Evolutionary conservation across 2,888 invertebrate species (phyloP).

Genomic region (Catocala sponsa): DNA sequence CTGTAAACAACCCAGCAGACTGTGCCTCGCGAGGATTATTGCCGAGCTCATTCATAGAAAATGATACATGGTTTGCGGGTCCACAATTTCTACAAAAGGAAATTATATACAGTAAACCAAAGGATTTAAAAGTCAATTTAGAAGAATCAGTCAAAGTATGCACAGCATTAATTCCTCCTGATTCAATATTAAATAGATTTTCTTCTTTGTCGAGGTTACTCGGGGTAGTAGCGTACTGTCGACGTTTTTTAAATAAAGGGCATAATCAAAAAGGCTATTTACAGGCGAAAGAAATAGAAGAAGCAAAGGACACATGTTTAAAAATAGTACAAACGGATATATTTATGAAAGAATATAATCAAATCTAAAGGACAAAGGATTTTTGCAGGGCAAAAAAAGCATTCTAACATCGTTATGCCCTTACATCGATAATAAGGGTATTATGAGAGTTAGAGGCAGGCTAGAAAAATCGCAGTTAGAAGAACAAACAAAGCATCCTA

Average conservation of each 20-base stretch:
- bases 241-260: slow-evolving; percentile 1
- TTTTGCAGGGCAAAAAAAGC: background rate
- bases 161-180: background rate
- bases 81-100: slow-evolving; percentile 12
- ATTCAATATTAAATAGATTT: slow-evolving; percentile 8
- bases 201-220: slow-evolving; percentile 3
- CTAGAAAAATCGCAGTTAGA: slow-evolving; percentile 1
- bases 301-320: slow-evolving; percentile 10
- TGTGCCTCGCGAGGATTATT: slow-evolving; percentile 29
- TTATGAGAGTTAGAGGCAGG: slow-evolving; percentile 11
- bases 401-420: slow-evolving; percentile 4
- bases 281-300: slow-evolving; percentile 5
- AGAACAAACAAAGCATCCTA: slow-evolving; percentile 1
- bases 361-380: slow-evolving; percentile 1
- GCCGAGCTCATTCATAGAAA: slow-evolving; percentile 3
- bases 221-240: slow-evolving; percentile 12
- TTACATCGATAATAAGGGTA: background rate
- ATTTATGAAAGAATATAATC: slow-evolving; percentile 5
- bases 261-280: background rate
- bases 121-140: slow-evolving; percentile 6
- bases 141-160: slow-evolving; percentile 7
- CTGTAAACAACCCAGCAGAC: slow-evolving; percentile 30
- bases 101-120: slow-evolving; percentile 8
- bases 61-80: slow-evolving; percentile 21
- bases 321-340: slow-evolving; percentile 6